These are phyloP conservation scores for Rhaphigaster nebulosa DNA, from an alignment of 2,888 invertebrate species.

Conservation along the genomic window DNA sequence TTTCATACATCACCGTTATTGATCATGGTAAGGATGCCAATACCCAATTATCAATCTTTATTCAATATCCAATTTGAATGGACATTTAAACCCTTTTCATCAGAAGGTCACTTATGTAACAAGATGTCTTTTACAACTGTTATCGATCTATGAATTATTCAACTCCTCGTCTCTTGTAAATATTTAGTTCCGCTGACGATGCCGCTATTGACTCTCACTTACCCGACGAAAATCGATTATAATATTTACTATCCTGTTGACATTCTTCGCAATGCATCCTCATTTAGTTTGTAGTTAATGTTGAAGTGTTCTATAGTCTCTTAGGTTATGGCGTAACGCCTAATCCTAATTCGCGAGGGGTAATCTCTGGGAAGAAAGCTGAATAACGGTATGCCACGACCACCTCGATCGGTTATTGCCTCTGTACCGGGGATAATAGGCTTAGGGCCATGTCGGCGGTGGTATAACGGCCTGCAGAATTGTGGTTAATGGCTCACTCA, in stretches of 20 bases:
- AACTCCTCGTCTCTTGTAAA: not conserved
- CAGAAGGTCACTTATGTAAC: not conserved
- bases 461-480: not conserved
- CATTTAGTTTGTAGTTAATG: not conserved
- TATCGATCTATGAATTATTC: not conserved
- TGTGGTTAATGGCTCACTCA: slow-evolving; percentile 32
- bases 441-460: slow-evolving; percentile 15
- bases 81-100: not conserved
- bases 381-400: slow-evolving; percentile 1
- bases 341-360: not conserved
- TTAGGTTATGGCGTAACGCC: not conserved
- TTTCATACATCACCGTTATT: too few relatives aligned
- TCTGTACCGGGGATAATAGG: slow-evolving; percentile 31
- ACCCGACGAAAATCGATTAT: not conserved
- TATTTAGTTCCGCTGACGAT: slow-evolving; percentile 1
- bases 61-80: too few relatives aligned
- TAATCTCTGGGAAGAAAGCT: not conserved
- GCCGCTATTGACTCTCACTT: not conserved
- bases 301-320: not conserved
- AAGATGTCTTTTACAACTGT: not conserved
- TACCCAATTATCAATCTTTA: too few relatives aligned
- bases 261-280: not conserved
- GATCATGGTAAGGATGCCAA: too few relatives aligned
- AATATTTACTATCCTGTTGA: not conserved
- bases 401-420: slow-evolving; percentile 30